Percentiles rank a stretch among this genome's conserved stretches.
phyloP scores from a whole-genome alignment of 2,113 vertebrate genomes.

The Sardina pilchardus region DNA sequence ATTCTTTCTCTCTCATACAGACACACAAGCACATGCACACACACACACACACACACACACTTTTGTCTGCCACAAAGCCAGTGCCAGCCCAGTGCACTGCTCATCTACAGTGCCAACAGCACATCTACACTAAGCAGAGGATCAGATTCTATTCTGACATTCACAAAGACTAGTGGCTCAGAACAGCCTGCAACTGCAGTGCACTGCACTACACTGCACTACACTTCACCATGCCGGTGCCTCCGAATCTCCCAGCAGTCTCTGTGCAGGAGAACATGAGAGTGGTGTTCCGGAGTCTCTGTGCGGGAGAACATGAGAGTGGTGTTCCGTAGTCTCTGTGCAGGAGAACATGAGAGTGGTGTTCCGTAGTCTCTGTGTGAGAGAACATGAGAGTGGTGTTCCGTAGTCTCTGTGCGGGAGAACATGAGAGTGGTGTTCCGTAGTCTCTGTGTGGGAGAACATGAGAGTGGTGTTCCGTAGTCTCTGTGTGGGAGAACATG shows the following conservation, averaged over 20 bases:
- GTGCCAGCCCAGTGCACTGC: not conserved
- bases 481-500: not conserved
- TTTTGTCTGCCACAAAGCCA: not conserved
- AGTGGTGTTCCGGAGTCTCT: not conserved
- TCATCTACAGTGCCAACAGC: too few species aligned
- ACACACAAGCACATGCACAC: too few species aligned
- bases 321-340: too few species aligned
- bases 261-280: not conserved
- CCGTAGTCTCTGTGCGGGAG: not conserved
- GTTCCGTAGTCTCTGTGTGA: too few species aligned
- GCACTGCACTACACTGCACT: too few species aligned
- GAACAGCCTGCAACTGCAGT: not conserved
- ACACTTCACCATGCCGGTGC: too few species aligned
- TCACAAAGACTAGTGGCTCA: not conserved
- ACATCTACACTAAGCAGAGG: too few species aligned
- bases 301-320: too few species aligned
- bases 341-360: too few species aligned
- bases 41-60: too few species aligned
- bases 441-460: not conserved
- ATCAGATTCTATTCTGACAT: not conserved
- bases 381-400: too few species aligned
- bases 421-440: not conserved
- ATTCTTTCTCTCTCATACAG: too few species aligned
- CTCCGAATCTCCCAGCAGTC: not conserved
- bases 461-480: not conserved